A percentile compares a stretch with the other conserved stretches of the same genome.
phyloP scores from a whole-genome alignment of 2,113 vertebrate species.

The Mola mola region DNA sequence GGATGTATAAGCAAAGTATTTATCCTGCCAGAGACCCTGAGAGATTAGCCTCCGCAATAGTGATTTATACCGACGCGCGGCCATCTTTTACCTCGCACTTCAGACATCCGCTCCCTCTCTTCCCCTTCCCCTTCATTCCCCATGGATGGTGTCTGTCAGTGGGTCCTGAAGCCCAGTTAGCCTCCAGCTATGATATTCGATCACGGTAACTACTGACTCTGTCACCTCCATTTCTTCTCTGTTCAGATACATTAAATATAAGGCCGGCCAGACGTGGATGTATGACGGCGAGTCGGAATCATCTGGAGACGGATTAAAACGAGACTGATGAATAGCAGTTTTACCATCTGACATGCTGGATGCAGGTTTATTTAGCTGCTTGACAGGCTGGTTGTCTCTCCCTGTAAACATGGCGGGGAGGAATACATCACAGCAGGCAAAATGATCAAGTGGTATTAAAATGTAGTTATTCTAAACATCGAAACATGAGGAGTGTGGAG shows the following conservation, averaged over 20 bases:
- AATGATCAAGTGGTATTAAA: conserved; percentile 45
- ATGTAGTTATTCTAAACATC: conserved; percentile 3
- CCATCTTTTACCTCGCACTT: conserved; percentile 74
- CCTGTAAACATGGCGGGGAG: conserved; percentile 42
- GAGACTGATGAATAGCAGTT: conserved; percentile 85
- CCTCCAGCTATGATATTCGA: conserved; percentile 96
- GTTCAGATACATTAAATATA: conserved; percentile 93
- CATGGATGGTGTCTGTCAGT: conserved; percentile 79
- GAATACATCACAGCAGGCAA: conserved; percentile 34
- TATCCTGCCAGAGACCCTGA: conserved; percentile 88
- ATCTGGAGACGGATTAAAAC: conserved; percentile 96
- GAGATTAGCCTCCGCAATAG: conserved; percentile 87
- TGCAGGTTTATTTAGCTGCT: conserved; percentile 90
- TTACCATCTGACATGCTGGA: conserved; percentile 75
- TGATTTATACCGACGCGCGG: conserved; percentile 87
- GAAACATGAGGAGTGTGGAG: neutral
- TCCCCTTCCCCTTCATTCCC: conserved; percentile 55
- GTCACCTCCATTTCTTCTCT: conserved; percentile 88
- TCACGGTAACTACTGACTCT: conserved; percentile 96
- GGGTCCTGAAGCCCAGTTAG: conserved; percentile 92
- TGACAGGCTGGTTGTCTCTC: conserved; percentile 83
- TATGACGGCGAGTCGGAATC: conserved; percentile 87
- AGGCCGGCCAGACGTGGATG: conserved; percentile 89
- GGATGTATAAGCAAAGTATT: conserved; percentile 86
- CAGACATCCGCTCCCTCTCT: conserved; percentile 57